A percentile compares a stretch with the other conserved stretches of the same genome.
Evolutionary conservation across 2,888 invertebrate genomes (phyloP).

Genomic region (Epistrophe eligans): DNA sequence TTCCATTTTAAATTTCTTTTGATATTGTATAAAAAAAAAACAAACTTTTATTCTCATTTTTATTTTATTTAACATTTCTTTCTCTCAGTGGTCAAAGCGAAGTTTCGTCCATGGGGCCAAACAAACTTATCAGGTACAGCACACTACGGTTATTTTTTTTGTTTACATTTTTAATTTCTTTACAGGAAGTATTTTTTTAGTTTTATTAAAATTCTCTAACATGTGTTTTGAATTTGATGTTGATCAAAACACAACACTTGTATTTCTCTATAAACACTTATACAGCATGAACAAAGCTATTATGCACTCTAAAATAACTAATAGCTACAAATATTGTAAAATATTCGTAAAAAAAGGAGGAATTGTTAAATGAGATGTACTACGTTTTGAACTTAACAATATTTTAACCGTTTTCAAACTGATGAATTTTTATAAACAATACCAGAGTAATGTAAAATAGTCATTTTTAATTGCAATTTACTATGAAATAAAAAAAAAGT

Average conservation of each 20-base stretch:
- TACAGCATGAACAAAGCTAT: constrained; percentile 6
- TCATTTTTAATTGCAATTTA: too few relatives aligned
- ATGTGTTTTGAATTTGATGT: constrained; percentile 2
- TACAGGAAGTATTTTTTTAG: constrained; percentile 51
- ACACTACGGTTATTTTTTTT: constrained; percentile 77
- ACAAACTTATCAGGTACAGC: constrained; percentile 85
- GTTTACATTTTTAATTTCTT: constrained; percentile 70
- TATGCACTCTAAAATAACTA: neutral
- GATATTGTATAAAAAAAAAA: constrained; percentile 67
- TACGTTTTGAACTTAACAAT: neutral
- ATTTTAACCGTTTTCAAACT: neutral
- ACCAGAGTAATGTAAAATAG: too few relatives aligned
- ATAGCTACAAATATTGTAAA: neutral
- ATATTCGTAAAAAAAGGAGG: neutral
- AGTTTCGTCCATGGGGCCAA: constrained; percentile 84
- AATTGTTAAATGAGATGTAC: too few relatives aligned
- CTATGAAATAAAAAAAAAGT: too few relatives aligned
- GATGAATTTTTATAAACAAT: too few relatives aligned
- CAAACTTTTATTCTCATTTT: constrained; percentile 44
- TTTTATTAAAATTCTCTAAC: constrained; percentile 9
- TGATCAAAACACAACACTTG: constrained; percentile 6
- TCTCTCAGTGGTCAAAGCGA: constrained; percentile 83
- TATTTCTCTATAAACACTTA: constrained; percentile 6
- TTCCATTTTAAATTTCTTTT: constrained; percentile 44
- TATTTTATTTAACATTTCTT: constrained; percentile 75